phyloP scores from a whole-genome alignment of 2,113 vertebrate genomes.

The Picathartes gymnocephalus region DNA sequence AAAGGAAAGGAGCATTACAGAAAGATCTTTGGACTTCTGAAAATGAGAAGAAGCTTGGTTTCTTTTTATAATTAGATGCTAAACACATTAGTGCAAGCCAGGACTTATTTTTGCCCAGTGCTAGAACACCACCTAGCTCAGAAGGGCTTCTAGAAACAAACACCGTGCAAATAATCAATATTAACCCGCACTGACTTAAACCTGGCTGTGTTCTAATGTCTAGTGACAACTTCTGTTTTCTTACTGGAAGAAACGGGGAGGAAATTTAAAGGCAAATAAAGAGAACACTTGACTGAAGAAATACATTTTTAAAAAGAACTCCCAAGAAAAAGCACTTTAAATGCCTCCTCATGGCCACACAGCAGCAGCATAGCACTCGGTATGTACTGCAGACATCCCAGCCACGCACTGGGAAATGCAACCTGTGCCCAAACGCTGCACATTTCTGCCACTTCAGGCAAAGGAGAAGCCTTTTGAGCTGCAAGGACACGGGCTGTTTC shows the following conservation, averaged over 20 bases:
- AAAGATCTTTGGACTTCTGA: neutral
- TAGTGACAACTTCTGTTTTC: neutral
- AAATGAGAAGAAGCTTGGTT: neutral
- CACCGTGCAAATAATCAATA: neutral
- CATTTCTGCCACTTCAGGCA: neutral
- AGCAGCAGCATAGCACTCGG: neutral
- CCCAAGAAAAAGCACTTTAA: neutral
- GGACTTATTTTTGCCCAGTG: neutral
- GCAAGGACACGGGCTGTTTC: neutral
- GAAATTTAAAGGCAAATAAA: neutral
- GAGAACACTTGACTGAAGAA: neutral
- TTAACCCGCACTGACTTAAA: neutral
- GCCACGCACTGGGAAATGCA: fast-evolving
- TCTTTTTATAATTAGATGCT: neutral
- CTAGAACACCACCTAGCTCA: neutral
- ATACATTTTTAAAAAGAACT: conserved; percentile 5
- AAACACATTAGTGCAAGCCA: neutral
- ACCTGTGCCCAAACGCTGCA: neutral
- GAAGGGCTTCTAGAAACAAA: neutral
- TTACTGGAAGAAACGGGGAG: neutral
- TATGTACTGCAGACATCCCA: neutral
- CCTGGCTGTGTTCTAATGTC: neutral
- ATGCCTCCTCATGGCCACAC: neutral
- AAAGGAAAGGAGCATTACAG: neutral
- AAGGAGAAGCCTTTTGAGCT: neutral